Conservation (phyloP, 2,113 vertebrate species). For the Nannobrachium achirus region DNA sequence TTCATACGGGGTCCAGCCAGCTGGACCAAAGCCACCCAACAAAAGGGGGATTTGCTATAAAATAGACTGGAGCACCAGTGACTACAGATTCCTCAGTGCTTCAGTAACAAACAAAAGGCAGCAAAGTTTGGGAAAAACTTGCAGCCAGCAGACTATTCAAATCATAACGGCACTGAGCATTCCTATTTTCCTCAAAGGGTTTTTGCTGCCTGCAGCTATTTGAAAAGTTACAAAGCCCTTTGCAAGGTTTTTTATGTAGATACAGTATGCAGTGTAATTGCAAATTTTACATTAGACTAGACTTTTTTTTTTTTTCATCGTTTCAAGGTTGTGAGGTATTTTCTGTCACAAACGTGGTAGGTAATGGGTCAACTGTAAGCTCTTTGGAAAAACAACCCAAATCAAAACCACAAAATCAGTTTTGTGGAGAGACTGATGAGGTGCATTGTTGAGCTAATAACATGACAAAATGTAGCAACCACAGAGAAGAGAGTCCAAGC, state of each 20-base stretch:
- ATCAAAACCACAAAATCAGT: not conserved
- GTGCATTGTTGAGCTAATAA: constrained; percentile 12
- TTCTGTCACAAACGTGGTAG: not conserved
- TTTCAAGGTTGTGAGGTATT: not conserved
- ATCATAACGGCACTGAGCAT: constrained; percentile 1
- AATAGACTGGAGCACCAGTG: not conserved
- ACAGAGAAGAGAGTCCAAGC: not conserved
- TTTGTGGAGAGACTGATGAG: not conserved
- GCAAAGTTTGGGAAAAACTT: not conserved
- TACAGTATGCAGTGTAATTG: too few relatives aligned
- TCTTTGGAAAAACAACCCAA: not conserved
- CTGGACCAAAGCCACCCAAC: not conserved
- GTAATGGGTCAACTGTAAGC: not conserved
- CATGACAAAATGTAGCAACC: not conserved
- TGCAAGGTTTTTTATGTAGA: too few relatives aligned
- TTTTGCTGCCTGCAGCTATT: not conserved
- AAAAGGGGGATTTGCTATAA: constrained; percentile 4
- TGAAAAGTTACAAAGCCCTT: not conserved
- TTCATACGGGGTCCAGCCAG: not conserved
- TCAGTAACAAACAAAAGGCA: constrained; percentile 11
- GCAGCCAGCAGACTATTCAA: not conserved
- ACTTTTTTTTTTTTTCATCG: too few relatives aligned
- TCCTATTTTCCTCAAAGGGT: not conserved
- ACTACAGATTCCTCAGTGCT: constrained; percentile 11
- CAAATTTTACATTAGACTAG: not conserved